Evolutionary conservation across 2,797 vertebrate genomes (phyloP).

Genomic region (Cossypha niveicapilla): DNA sequence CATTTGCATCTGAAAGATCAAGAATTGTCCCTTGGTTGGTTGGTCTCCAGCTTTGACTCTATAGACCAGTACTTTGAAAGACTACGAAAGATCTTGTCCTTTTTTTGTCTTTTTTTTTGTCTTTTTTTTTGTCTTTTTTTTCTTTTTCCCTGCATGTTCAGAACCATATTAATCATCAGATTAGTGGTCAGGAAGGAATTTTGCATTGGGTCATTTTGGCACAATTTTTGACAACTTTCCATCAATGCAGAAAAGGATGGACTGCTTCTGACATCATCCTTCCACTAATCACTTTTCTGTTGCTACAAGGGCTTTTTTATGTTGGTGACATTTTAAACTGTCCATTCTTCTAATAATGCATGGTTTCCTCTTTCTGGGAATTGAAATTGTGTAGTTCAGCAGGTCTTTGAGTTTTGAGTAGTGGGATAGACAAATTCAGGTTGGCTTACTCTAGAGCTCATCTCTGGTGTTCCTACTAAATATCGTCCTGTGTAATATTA

Average conservation of each 20-base stretch:
- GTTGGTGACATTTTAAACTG: not conserved
- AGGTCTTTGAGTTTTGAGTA: not conserved
- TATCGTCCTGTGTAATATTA: not conserved
- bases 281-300: not conserved
- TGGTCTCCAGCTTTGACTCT: not conserved
- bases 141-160: not conserved
- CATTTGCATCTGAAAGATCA: not conserved
- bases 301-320: not conserved
- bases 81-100: not conserved
- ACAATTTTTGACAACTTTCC: not conserved
- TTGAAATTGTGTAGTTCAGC: not conserved
- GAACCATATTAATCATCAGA: not conserved
- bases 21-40: slow-evolving; percentile 3
- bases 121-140: not conserved
- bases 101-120: not conserved
- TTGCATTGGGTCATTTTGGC: not conserved
- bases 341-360: not conserved
- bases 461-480: not conserved
- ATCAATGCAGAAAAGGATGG: not conserved
- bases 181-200: slow-evolving; percentile 23
- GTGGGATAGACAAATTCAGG: not conserved
- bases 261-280: slow-evolving; percentile 15
- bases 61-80: not conserved
- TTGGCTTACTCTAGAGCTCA: not conserved
- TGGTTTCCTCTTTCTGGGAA: not conserved